phyloP scores from a whole-genome alignment of 2,888 invertebrate species.

The Ophion obscuratus region DNA sequence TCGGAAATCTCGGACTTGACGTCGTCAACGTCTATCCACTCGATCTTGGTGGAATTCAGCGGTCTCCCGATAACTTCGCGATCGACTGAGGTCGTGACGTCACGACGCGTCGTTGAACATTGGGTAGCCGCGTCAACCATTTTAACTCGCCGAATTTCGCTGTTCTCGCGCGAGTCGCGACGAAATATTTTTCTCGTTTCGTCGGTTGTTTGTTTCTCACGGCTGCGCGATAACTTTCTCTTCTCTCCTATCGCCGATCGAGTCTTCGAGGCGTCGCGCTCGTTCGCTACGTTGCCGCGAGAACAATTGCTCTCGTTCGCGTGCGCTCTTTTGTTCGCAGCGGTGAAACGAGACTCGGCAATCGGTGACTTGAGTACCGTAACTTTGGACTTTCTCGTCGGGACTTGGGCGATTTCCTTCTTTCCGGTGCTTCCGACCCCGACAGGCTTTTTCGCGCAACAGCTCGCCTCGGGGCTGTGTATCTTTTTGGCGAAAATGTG shows the following conservation, averaged over 20 bases:
- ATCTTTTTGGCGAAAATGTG: slow-evolving; percentile 64
- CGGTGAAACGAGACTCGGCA: slow-evolving; percentile 29
- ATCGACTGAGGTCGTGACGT: slow-evolving; percentile 67
- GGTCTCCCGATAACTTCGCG: slow-evolving; percentile 41
- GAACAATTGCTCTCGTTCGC: slow-evolving; percentile 16
- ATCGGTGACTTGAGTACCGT: slow-evolving; percentile 29
- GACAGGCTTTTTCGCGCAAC: slow-evolving; percentile 23
- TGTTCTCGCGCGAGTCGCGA: slow-evolving; percentile 8
- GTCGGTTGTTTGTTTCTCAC: slow-evolving; percentile 1
- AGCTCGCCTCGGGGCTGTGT: slow-evolving; percentile 15
- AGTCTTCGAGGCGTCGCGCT: neutral
- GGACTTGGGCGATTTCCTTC: slow-evolving; percentile 46
- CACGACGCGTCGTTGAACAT: slow-evolving; percentile 71
- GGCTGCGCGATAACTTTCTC: slow-evolving; percentile 37
- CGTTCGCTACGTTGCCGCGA: neutral
- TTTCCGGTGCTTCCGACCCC: neutral
- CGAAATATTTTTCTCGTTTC: slow-evolving; percentile 32
- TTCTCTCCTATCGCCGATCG: slow-evolving; percentile 36
- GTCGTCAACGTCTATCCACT: slow-evolving; percentile 73
- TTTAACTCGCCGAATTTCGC: slow-evolving; percentile 28
- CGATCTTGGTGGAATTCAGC: slow-evolving; percentile 64
- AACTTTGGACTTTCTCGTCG: slow-evolving; percentile 59
- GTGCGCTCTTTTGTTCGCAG: slow-evolving; percentile 23
- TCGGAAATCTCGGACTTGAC: slow-evolving; percentile 72
- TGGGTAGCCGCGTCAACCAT: slow-evolving; percentile 77